Conservation (phyloP, 2,113 vertebrate species). For the Hippocampus comes region DNA sequence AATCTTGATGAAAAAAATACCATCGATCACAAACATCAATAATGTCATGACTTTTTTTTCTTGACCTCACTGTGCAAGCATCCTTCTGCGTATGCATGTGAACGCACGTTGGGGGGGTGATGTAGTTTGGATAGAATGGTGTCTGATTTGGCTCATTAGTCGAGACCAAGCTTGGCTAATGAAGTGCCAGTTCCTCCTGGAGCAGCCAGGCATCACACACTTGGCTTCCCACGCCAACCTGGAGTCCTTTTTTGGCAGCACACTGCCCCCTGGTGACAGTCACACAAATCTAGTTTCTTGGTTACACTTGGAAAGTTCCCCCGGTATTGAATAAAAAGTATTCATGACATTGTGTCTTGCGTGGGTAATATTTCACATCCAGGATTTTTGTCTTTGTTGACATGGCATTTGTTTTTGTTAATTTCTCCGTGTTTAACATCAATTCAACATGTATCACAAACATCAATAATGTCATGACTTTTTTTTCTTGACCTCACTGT, state of each 20-base stretch:
- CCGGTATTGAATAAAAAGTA: not conserved
- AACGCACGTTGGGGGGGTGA: constrained; percentile 1
- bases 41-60: constrained; percentile 3
- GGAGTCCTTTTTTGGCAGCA: constrained; percentile 28
- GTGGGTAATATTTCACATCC: not conserved
- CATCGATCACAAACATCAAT: not conserved
- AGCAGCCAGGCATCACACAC: constrained; percentile 62
- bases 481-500: constrained; percentile 10
- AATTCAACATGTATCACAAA: not conserved
- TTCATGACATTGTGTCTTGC: not conserved
- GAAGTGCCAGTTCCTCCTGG: constrained; percentile 60
- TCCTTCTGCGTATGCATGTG: constrained; percentile 22
- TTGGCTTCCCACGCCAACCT: constrained; percentile 67
- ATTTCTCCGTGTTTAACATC: not conserved
- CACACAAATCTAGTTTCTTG: not conserved
- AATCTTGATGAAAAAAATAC: no score
- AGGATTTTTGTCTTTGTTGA: not conserved
- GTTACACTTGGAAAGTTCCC: not conserved
- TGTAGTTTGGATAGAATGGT: constrained; percentile 45
- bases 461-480: not conserved
- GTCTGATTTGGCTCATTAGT: constrained; percentile 64
- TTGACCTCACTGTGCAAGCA: not conserved
- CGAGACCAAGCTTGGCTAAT: constrained; percentile 68
- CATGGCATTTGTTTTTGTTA: not conserved
- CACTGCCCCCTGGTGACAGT: constrained; percentile 78